Conservation (phyloP, 2,113 vertebrate species). For the Sebastes schlegelii region DNA sequence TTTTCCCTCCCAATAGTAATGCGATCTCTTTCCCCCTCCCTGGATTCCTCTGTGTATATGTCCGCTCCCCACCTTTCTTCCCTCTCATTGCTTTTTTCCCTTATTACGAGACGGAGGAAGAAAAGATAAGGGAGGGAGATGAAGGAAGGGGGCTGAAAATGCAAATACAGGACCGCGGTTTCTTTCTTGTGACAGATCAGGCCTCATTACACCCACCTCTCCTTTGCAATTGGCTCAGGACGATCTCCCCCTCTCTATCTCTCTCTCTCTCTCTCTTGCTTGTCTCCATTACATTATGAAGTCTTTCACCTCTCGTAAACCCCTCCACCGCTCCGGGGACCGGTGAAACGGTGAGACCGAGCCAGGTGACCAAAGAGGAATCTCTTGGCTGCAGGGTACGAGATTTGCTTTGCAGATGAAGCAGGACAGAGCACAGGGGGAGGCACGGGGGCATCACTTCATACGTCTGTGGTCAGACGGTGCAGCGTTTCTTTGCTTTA, state of each 20-base stretch:
- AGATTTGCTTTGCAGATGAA: slow-evolving; percentile 70
- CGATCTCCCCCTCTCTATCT: slow-evolving; percentile 45
- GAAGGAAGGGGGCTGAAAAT: slow-evolving; percentile 74
- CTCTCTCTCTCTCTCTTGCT: slow-evolving; percentile 38
- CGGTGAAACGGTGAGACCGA: slow-evolving; percentile 64
- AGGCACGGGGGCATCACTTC: slow-evolving; percentile 30
- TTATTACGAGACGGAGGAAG: slow-evolving; percentile 72
- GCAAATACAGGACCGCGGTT: slow-evolving; percentile 81
- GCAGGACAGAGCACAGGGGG: slow-evolving; percentile 26
- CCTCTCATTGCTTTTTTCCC: slow-evolving; percentile 51
- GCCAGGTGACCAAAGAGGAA: slow-evolving; percentile 73
- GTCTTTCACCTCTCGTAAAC: slow-evolving; percentile 59
- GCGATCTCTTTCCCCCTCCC: slow-evolving; percentile 64
- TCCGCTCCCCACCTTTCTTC: slow-evolving; percentile 36
- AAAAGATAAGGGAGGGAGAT: slow-evolving; percentile 69
- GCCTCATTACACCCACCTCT: slow-evolving; percentile 85
- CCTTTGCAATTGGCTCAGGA: slow-evolving; percentile 81
- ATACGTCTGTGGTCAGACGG: slow-evolving; percentile 61
- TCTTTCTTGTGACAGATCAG: slow-evolving; percentile 84
- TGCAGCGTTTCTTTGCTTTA: slow-evolving; percentile 65
- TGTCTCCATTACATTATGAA: slow-evolving; percentile 60
- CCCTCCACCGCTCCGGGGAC: slow-evolving; percentile 53
- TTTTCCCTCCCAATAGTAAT: slow-evolving; percentile 70
- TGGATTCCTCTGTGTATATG: slow-evolving; percentile 69
- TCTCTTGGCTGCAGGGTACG: slow-evolving; percentile 38